Evolutionary conservation across 1,140 invertebrate genomes (phyloP).

Genomic region (Antheraea pernyi): DNA sequence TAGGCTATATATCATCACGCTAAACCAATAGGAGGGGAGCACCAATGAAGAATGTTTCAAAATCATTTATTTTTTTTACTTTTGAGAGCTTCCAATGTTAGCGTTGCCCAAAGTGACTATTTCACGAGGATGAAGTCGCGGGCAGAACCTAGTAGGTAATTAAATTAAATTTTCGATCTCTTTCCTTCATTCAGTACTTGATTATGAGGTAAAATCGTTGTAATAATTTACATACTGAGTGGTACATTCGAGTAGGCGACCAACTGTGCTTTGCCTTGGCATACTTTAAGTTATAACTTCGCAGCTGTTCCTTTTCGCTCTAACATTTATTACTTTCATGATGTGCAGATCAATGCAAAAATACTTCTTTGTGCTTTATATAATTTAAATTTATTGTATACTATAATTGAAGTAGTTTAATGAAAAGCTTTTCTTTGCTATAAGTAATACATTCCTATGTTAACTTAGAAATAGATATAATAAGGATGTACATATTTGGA

Average conservation of each 20-base stretch:
- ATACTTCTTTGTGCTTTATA: background rate
- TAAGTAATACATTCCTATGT: background rate
- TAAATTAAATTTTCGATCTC: too few relatives aligned
- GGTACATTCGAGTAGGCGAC: conserved; percentile 23
- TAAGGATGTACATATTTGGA: too few relatives aligned
- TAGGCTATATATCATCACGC: too few relatives aligned
- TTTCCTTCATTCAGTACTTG: background rate
- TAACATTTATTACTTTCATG: conserved; percentile 16
- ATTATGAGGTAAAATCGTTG: background rate
- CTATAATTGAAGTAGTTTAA: background rate
- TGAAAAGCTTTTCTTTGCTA: background rate
- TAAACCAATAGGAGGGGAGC: too few relatives aligned
- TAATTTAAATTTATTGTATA: too few relatives aligned
- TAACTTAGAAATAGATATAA: too few relatives aligned
- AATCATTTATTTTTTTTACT: too few relatives aligned
- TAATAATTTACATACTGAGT: background rate
- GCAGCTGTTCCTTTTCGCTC: conserved; percentile 27
- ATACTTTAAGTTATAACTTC: conserved; percentile 23
- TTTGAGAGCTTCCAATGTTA: too few relatives aligned
- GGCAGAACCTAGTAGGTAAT: too few relatives aligned
- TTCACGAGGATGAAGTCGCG: too few relatives aligned
- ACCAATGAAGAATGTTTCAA: too few relatives aligned
- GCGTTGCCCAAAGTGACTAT: too few relatives aligned
- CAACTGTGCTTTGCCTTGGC: conserved; percentile 27
- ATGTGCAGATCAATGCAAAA: conserved; percentile 1